Percentiles rank a stretch among this genome's conserved stretches.
Evolutionary conservation across 2,888 invertebrate species (phyloP).

Genomic region (Zaprionus obscuricornis): DNA sequence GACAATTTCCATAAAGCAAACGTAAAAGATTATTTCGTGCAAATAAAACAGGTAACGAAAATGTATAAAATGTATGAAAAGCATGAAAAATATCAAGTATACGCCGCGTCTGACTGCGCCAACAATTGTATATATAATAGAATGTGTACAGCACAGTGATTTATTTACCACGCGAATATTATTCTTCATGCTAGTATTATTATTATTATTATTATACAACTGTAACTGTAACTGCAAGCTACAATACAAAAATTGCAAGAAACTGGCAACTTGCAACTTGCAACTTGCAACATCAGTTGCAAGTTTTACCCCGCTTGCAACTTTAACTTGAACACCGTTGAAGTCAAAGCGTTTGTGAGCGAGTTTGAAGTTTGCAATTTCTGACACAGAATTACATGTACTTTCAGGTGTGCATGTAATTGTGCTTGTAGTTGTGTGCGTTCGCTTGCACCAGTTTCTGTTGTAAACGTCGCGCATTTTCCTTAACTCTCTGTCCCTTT

Average conservation of each 20-base stretch:
- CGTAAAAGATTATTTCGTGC: conserved; percentile 40
- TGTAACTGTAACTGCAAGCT: conserved; percentile 18
- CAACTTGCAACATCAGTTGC: conserved; percentile 13
- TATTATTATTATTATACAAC: conserved; percentile 32
- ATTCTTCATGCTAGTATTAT: conserved; percentile 11
- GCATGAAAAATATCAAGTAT: conserved; percentile 45
- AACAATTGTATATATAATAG: conserved; percentile 27
- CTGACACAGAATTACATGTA: conserved; percentile 72
- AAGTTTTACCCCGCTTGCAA: conserved; percentile 1
- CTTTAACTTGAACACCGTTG: no score
- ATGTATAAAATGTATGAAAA: conserved; percentile 10
- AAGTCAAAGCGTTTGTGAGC: conserved; percentile 13
- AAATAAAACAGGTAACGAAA: neutral
- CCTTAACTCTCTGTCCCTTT: neutral
- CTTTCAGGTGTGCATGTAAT: conserved; percentile 53
- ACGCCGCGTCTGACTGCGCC: conserved; percentile 41
- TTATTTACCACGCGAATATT: conserved; percentile 59
- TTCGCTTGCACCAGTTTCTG: conserved; percentile 45
- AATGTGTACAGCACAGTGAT: conserved; percentile 49
- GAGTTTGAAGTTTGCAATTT: conserved; percentile 60
- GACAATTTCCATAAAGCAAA: conserved; percentile 63
- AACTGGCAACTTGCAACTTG: neutral
- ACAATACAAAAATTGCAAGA: no score
- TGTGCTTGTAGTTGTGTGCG: conserved; percentile 57
- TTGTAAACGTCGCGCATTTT: conserved; percentile 30